phyloP scores from a whole-genome alignment of 2,797 vertebrate genomes.

The Ceryle rudis region DNA sequence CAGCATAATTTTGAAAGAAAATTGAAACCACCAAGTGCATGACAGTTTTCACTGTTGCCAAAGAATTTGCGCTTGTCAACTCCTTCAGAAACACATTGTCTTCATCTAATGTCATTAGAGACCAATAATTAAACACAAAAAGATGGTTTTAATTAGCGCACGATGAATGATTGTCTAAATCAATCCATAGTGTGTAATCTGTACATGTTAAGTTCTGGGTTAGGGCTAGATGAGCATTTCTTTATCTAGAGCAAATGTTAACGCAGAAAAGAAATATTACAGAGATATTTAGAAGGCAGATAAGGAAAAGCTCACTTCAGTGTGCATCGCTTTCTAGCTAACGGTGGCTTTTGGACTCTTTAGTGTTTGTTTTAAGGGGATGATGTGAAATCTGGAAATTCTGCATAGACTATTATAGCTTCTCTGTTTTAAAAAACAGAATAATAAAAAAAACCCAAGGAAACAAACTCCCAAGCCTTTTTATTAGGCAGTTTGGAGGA shows the following conservation, averaged over 20 bases:
- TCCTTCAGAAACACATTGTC: conserved; percentile 79
- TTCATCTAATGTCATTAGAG: conserved; percentile 78
- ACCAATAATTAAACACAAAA: conserved; percentile 85
- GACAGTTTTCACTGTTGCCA: conserved; percentile 47
- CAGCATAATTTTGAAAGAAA: conserved; percentile 59
- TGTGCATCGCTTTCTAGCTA: neutral
- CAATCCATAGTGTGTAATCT: conserved; percentile 67
- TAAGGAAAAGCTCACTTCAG: too few relatives aligned
- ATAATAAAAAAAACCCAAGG: too few relatives aligned
- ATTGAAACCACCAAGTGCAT: conserved; percentile 8
- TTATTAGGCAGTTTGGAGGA: neutral
- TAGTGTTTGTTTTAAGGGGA: neutral
- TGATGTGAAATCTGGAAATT: neutral
- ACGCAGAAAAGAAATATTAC: neutral
- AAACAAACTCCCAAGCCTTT: neutral
- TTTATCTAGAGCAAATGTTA: neutral
- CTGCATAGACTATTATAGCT: neutral
- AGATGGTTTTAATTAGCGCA: conserved; percentile 81
- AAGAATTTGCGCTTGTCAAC: neutral
- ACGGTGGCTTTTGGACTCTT: neutral
- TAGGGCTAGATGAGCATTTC: neutral
- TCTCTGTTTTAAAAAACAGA: neutral
- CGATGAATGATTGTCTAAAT: conserved; percentile 81
- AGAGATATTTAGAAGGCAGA: neutral
- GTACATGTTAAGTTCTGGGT: neutral